Evolutionary conservation across 2,888 invertebrate species (phyloP).

Genomic region (Megaustenia siamemsis): DNA sequence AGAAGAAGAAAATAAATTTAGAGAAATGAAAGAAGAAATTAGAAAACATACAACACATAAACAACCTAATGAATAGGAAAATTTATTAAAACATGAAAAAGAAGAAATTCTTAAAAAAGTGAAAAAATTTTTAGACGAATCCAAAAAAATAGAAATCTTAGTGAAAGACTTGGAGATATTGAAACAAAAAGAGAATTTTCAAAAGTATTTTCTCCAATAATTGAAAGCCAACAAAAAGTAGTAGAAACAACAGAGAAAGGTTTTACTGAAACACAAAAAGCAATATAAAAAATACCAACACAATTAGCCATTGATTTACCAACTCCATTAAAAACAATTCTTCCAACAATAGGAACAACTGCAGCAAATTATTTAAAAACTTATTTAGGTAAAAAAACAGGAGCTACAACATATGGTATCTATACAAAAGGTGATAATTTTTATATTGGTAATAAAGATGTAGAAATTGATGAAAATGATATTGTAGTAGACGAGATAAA

Average conservation of each 20-base stretch:
- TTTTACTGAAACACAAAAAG: neutral
- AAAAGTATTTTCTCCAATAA: slow-evolving; percentile 16
- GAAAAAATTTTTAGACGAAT: neutral
- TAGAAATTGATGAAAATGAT: slow-evolving; percentile 25
- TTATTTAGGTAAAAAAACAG: neutral
- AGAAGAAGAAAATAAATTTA: slow-evolving; percentile 31
- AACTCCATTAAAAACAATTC: neutral
- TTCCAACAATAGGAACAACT: neutral
- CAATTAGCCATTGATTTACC: neutral
- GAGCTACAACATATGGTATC: slow-evolving; percentile 9
- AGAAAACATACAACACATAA: neutral
- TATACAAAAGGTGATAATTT: neutral
- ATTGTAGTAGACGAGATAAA: neutral
- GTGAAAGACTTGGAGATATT: slow-evolving; percentile 24
- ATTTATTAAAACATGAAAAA: neutral
- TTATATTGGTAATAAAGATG: slow-evolving; percentile 20
- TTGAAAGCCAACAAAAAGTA: neutral
- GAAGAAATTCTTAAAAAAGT: neutral
- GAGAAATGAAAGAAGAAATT: slow-evolving; percentile 28
- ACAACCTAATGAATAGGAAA: neutral
- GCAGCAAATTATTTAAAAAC: slow-evolving; percentile 2
- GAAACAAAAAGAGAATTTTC: slow-evolving; percentile 22
- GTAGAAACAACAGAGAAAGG: neutral
- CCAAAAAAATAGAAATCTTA: neutral
- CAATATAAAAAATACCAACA: neutral